Percentiles rank a stretch among this genome's conserved stretches.
These are phyloP conservation scores for Helogale parvula DNA, from an alignment of 2,113 vertebrate genomes.

Conservation along the genomic window DNA sequence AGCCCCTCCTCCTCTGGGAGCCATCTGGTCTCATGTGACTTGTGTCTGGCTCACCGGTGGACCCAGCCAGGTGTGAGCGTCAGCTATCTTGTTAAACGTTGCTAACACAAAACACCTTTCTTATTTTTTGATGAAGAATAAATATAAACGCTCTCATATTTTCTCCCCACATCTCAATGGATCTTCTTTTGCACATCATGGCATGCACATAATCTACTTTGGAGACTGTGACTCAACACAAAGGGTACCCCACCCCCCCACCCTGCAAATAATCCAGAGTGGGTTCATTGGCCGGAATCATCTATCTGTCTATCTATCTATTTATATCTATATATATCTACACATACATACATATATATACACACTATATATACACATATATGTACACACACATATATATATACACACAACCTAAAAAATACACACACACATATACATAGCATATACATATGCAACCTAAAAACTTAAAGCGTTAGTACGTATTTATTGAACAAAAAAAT, in stretches of 20 bases:
- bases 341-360: neutral
- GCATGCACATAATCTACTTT: neutral
- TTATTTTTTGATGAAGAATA: neutral
- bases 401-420: neutral
- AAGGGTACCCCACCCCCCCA: neutral
- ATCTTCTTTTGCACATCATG: neutral
- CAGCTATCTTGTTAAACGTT: neutral
- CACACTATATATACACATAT: too few species aligned
- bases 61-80: neutral
- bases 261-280: neutral
- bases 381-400: too few species aligned
- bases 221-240: neutral
- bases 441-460: neutral
- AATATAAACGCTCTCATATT: neutral
- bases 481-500: neutral
- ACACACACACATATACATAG: too few species aligned
- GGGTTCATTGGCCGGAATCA: neutral
- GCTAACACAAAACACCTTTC: neutral
- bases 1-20: neutral
- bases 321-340: neutral
- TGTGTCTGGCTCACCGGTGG: neutral
- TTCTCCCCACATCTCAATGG: neutral
- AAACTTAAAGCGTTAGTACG: neutral
- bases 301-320: neutral
- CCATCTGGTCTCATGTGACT: neutral